Conservation (phyloP, 2,797 vertebrate genomes). For the Cryptoblepharus egeriae region DNA sequence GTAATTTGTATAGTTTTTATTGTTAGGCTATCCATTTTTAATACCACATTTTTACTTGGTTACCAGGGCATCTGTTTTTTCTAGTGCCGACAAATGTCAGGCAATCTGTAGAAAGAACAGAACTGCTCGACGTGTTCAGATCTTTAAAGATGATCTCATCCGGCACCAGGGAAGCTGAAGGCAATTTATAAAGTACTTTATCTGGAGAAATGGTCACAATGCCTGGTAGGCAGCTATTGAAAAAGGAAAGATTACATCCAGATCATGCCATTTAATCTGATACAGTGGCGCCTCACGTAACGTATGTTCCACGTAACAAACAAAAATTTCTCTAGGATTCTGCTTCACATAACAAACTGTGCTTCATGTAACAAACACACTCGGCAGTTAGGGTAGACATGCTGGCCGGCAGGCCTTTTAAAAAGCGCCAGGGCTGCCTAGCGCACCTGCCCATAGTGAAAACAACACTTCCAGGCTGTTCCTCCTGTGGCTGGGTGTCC, state of each 20-base stretch:
- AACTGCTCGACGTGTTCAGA: conserved; percentile 1
- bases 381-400: too few relatives aligned
- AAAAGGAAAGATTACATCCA: background rate
- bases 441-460: too few relatives aligned
- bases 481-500: too few relatives aligned
- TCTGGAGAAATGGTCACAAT: background rate
- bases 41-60: background rate
- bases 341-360: too few relatives aligned
- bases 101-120: conserved; percentile 14
- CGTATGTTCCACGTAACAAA: too few relatives aligned
- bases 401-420: too few relatives aligned
- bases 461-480: too few relatives aligned
- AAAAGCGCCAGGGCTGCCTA: too few relatives aligned
- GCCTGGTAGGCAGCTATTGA: background rate
- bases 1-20: background rate
- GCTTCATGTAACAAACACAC: too few relatives aligned
- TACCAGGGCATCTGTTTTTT: background rate
- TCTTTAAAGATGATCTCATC: conserved; percentile 21
- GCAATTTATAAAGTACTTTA: background rate
- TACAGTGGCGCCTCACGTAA: too few relatives aligned
- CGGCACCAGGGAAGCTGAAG: background rate
- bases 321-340: too few relatives aligned
- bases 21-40: background rate
- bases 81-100: conserved; percentile 6
- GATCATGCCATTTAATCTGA: background rate